These are phyloP conservation scores for Andrena camellia DNA, from an alignment of 2,888 invertebrate genomes.

Conservation along the genomic window DNA sequence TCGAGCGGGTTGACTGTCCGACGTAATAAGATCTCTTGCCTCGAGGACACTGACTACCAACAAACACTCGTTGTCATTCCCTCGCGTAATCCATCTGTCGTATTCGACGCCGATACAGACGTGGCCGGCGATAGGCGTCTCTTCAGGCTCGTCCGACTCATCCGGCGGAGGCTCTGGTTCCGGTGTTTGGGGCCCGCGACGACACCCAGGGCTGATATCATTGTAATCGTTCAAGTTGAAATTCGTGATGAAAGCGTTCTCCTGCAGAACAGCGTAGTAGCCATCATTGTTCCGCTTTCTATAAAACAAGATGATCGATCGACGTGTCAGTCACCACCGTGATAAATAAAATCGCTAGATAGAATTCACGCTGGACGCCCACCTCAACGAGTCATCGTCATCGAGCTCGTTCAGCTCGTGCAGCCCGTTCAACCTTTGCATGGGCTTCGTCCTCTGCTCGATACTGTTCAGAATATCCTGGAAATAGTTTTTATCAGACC, in stretches of 20 bases:
- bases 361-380: not conserved
- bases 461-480: constrained; percentile 83
- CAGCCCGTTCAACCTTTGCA: constrained; percentile 81
- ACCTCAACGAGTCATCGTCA: constrained; percentile 75
- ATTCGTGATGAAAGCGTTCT: constrained; percentile 73
- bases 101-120: constrained; percentile 92
- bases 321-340: not conserved
- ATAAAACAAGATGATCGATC: constrained; percentile 1
- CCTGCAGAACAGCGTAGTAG: constrained; percentile 78
- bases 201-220: constrained; percentile 71
- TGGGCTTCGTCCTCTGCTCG: constrained; percentile 81
- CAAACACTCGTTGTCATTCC: constrained; percentile 86
- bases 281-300: constrained; percentile 80
- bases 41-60: constrained; percentile 91
- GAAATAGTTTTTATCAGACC: constrained; percentile 36
- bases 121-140: constrained; percentile 90
- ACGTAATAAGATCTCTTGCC: constrained; percentile 90
- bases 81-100: constrained; percentile 89
- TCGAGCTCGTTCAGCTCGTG: constrained; percentile 79
- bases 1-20: constrained; percentile 87
- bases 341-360: not conserved
- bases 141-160: constrained; percentile 88
- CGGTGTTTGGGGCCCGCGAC: constrained; percentile 77
- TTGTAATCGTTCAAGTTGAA: constrained; percentile 69
- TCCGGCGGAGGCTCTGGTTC: constrained; percentile 81